phyloP scores from a whole-genome alignment of 1,140 invertebrate genomes.

The Zaprionus davidi region DNA sequence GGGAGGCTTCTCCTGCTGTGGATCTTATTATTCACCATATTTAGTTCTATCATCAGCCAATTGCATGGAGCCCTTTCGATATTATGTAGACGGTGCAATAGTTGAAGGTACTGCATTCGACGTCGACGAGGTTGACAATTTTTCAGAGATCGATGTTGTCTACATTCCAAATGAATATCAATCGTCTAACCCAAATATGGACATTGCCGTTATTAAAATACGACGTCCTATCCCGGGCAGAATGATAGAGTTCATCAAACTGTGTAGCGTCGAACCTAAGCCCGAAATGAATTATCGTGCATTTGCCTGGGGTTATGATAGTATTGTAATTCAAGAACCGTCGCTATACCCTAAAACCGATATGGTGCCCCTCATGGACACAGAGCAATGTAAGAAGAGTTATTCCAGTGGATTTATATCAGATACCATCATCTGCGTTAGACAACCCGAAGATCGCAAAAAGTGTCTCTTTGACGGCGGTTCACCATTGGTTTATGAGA shows the following conservation, averaged over 20 bases:
- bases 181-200: constrained; percentile 16
- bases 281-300: not conserved
- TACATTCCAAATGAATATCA: constrained; percentile 25
- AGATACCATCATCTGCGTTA: constrained; percentile 26
- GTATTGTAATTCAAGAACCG: not conserved
- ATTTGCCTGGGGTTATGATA: constrained; percentile 41
- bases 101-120: constrained; percentile 29
- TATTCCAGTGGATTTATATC: not conserved
- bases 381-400: not conserved
- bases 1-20: constrained; percentile 25
- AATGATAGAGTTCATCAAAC: constrained; percentile 43
- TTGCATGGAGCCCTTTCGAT: constrained; percentile 36
- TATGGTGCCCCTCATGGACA: not conserved
- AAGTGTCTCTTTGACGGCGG: constrained; percentile 50
- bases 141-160: constrained; percentile 12
- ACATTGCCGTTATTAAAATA: constrained; percentile 37
- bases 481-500: constrained; percentile 27
- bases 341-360: not conserved
- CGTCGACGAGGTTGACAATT: not conserved
- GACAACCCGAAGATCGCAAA: not conserved
- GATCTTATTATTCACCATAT: constrained; percentile 26
- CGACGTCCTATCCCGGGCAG: constrained; percentile 23
- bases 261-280: not conserved
- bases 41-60: constrained; percentile 47
- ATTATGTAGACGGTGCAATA: not conserved